Percentiles rank a stretch among this genome's conserved stretches.
phyloP scores from a whole-genome alignment of 1,140 invertebrate genomes.

The Orchesella cincta region DNA sequence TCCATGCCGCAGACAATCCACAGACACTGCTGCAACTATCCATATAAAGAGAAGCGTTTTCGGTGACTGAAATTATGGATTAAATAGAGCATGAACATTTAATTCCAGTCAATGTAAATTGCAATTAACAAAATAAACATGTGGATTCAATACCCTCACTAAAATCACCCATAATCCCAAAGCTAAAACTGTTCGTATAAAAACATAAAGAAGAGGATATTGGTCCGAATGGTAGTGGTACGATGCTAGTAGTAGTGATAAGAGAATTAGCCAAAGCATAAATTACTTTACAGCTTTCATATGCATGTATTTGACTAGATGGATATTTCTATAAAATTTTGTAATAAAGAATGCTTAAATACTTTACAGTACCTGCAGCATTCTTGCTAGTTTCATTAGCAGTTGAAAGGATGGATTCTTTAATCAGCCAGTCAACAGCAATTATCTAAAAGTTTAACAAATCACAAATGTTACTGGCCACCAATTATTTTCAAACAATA shows the following conservation, averaged over 20 bases:
- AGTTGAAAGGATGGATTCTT: conserved; percentile 28
- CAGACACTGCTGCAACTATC: conserved; percentile 22
- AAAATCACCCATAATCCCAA: conserved; percentile 24
- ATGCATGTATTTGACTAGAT: too few species aligned
- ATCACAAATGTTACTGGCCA: neutral
- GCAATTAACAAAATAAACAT: neutral
- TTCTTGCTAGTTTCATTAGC: neutral
- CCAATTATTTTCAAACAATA: neutral
- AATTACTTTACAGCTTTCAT: neutral
- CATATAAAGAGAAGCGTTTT: conserved; percentile 27
- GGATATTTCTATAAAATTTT: too few species aligned
- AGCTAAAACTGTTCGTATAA: conserved; percentile 25
- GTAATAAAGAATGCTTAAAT: too few species aligned
- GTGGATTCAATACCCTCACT: conserved; percentile 17
- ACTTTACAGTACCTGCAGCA: too few species aligned
- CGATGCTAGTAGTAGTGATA: conserved; percentile 11
- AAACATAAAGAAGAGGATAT: conserved; percentile 31
- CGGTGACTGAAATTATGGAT: too few species aligned
- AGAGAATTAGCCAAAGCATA: neutral
- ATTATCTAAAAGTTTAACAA: conserved; percentile 30
- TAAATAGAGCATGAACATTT: too few species aligned
- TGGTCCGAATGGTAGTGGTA: conserved; percentile 25
- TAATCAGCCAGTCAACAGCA: conserved; percentile 33
- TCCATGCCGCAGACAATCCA: conserved; percentile 25
- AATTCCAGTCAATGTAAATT: too few species aligned